Evolutionary conservation across 1,140 invertebrate genomes (phyloP), one percentile per base, ranked within the genome.

Genomic region (Aphelenchoides avenae): DNA sequence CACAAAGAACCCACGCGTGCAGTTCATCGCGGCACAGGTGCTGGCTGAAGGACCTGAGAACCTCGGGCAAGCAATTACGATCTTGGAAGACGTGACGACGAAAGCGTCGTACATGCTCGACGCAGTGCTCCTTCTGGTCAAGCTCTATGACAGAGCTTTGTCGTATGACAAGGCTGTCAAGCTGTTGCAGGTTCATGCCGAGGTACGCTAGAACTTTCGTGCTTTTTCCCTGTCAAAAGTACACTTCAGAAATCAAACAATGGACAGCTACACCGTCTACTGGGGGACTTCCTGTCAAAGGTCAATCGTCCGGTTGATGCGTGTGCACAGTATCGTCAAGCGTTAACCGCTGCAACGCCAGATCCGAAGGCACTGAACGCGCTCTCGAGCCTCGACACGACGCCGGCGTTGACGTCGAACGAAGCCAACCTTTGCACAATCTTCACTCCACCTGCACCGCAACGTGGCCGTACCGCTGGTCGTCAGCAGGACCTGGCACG

Each of bases 1-100:
- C n/a, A 15, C 40, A 5, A 29, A 51, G 13, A 51, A 51, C 51
- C 48, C 29, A n/a, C 40, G 40, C 3, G 30, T 48, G 22, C 48
- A 51, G 24, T 51, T 52, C 31, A 22, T 51, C n/a, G 51, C 51
- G 48, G 48, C 48, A n/a, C 31, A 46, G 3, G 48, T 48, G 18
- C 11, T 51, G 30, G 3, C 31, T 15, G 48, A 51, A 24, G 48
- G 51, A 13, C 26, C 41, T 34, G 26, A 15, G 24, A n/a, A 33
- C 3, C 15, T 22, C 11, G n/a, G 13, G 30, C 22, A 51, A n/a
- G 48, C 48, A 3, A 51, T 51, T 4, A 22, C 29, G 15, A 13
- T 37, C 13, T 15, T 51, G 5, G 48, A 51, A 5, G 41, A 43
- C n/a, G 48, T 51, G n/a, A 48, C 41, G 3, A 48, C 13, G n/a